phyloP scores from a whole-genome alignment of 2,113 vertebrate genomes.

The Rhabdornis inornatus region DNA sequence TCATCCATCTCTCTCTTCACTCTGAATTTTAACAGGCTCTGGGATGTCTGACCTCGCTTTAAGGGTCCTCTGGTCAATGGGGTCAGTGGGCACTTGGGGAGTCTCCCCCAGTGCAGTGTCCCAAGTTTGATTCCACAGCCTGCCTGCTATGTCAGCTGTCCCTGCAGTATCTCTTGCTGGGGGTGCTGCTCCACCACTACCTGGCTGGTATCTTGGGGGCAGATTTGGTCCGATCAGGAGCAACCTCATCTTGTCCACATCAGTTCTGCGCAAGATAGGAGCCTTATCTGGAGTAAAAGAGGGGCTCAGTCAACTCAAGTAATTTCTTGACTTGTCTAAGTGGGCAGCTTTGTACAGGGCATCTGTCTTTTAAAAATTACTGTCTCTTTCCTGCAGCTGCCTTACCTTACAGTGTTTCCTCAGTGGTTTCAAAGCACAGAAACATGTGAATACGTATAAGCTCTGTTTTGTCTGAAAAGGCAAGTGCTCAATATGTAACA shows the following conservation, averaged over 20 bases:
- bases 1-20: background rate
- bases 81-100: background rate
- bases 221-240: background rate
- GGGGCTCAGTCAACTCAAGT: rapidly evolving
- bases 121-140: background rate
- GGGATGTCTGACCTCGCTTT: background rate
- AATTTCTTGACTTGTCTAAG: rapidly evolving
- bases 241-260: background rate
- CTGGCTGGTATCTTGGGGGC: background rate
- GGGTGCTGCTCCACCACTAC: background rate
- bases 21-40: background rate
- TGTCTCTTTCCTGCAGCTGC: background rate
- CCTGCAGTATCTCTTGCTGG: background rate
- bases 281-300: background rate
- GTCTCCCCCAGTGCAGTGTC: background rate
- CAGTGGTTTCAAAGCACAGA: background rate
- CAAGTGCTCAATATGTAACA: background rate
- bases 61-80: background rate
- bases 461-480: background rate
- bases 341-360: background rate
- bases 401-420: rapidly evolving
- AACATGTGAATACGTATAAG: background rate
- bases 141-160: background rate
- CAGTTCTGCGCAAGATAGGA: background rate
- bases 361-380: background rate